Conservation (phyloP, 2,113 vertebrate genomes). For the Erythrocercus mccallii region DNA sequence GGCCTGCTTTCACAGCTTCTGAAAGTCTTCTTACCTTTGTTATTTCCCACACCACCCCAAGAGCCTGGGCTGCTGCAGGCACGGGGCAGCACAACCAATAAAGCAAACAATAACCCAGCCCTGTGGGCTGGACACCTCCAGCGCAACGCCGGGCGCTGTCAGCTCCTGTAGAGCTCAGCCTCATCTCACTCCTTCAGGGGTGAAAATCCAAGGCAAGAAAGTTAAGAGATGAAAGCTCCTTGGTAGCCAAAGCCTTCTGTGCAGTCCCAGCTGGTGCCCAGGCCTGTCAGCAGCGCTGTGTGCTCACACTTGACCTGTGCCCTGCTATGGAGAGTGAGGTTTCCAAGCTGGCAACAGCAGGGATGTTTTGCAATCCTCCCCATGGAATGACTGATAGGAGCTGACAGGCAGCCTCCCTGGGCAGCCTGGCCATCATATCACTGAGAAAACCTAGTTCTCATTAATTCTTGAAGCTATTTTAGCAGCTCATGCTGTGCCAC, state of each 20-base stretch:
- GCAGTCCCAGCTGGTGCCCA: background rate
- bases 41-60: background rate
- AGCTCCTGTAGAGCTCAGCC: background rate
- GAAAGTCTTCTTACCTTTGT: background rate
- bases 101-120: background rate
- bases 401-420: conserved; percentile 28
- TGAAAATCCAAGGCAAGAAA: background rate
- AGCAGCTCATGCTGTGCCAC: background rate
- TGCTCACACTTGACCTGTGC: background rate
- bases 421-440: background rate
- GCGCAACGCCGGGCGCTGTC: background rate
- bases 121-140: too few species aligned
- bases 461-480: conserved; percentile 13
- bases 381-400: conserved; percentile 26
- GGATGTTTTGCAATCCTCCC: background rate
- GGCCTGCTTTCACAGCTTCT: background rate
- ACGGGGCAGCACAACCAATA: background rate
- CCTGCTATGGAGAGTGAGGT: background rate
- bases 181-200: background rate
- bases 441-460: background rate
- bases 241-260: background rate
- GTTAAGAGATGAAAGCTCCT: background rate
- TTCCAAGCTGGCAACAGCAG: background rate
- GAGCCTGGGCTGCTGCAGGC: background rate
- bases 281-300: background rate